These are phyloP conservation scores for Perca schrenkii DNA, from an alignment of 2,113 vertebrate genomes.

Conservation along the genomic window DNA sequence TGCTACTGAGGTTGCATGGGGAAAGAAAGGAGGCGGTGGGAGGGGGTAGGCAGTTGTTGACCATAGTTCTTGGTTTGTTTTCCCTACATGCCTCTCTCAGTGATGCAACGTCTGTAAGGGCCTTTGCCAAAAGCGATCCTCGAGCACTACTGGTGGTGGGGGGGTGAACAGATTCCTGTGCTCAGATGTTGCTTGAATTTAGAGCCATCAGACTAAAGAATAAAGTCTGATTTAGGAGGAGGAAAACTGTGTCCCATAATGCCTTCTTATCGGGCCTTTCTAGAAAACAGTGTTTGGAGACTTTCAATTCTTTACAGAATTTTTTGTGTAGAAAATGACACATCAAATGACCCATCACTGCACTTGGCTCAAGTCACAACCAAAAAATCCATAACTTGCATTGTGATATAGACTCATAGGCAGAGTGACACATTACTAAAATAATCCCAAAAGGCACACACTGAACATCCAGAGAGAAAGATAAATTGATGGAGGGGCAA, in stretches of 20 bases:
- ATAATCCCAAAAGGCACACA: neutral
- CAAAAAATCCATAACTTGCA: constrained; percentile 24
- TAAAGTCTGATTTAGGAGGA: neutral
- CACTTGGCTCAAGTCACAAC: neutral
- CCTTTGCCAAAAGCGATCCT: constrained; percentile 59
- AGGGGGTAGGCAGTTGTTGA: constrained; percentile 65
- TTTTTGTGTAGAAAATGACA: constrained; percentile 18
- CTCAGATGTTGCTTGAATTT: constrained; percentile 1
- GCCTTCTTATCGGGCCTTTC: constrained; percentile 20
- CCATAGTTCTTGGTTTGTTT: constrained; percentile 69
- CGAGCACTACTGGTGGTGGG: constrained; percentile 19
- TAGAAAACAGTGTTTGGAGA: constrained; percentile 7
- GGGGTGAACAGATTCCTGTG: constrained; percentile 2
- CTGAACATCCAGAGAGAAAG: constrained; percentile 43
- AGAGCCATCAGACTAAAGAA: neutral
- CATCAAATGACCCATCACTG: constrained; percentile 16
- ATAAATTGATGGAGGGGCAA: constrained; percentile 22
- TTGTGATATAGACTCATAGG: constrained; percentile 1
- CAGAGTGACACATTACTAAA: constrained; percentile 8
- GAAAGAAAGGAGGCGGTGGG: constrained; percentile 69
- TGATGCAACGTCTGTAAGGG: constrained; percentile 76
- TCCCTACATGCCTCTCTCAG: constrained; percentile 66
- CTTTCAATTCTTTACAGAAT: neutral
- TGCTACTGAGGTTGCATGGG: constrained; percentile 75
- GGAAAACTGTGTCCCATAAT: constrained; percentile 22